Evolutionary conservation across 2,113 vertebrate species (phyloP).

Genomic region (Eidolon helvum): DNA sequence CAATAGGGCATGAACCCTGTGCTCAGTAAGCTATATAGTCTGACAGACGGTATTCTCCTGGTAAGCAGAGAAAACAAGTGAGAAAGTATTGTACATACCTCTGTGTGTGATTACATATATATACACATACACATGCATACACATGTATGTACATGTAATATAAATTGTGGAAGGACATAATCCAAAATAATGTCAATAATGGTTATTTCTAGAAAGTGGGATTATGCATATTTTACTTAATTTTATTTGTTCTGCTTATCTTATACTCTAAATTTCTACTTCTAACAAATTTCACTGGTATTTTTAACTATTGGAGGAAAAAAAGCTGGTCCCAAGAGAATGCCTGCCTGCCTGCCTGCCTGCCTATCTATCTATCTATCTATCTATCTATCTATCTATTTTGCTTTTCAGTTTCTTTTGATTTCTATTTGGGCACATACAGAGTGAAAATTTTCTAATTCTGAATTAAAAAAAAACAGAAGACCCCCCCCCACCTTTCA

Average conservation of each 20-base stretch:
- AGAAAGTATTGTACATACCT: background rate
- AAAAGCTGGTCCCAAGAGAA: background rate
- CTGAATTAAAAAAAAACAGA: background rate
- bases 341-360: no score
- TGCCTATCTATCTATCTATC: no score
- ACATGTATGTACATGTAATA: background rate
- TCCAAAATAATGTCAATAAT: background rate
- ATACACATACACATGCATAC: background rate
- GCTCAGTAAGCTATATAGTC: background rate
- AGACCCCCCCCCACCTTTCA: background rate
- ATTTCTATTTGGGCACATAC: background rate
- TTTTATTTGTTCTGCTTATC: background rate
- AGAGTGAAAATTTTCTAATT: background rate
- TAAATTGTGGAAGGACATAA: constrained; percentile 4
- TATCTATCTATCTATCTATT: background rate
- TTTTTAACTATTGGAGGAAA: background rate
- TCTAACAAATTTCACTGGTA: background rate
- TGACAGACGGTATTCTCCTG: background rate
- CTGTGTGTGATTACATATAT: background rate
- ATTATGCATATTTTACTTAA: background rate
- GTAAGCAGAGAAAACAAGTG: background rate
- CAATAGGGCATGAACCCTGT: background rate
- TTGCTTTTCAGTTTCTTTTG: background rate
- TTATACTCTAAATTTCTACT: background rate
- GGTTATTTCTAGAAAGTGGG: background rate